Evolutionary conservation across 2,113 vertebrate genomes (phyloP).

Genomic region (Pagrus major): DNA sequence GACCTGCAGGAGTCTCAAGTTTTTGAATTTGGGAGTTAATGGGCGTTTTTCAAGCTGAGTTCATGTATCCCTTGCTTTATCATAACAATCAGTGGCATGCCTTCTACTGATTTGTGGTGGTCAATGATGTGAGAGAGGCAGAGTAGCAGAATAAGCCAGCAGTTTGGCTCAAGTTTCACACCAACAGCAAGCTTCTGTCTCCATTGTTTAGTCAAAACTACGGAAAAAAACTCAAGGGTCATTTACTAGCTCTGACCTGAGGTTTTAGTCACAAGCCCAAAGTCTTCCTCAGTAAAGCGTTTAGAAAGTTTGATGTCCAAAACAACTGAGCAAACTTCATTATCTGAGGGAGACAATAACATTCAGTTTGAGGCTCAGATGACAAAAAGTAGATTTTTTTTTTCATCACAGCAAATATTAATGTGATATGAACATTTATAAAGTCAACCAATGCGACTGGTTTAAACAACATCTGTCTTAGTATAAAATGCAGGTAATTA

Average conservation of each 20-base stretch:
- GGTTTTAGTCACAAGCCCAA: background rate
- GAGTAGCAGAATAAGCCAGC: background rate
- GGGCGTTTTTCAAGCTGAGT: constrained; percentile 13
- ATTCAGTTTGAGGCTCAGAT: no score
- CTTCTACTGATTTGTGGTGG: background rate
- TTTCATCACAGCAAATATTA: background rate
- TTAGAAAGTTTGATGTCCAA: background rate
- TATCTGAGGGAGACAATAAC: no score
- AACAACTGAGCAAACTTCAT: background rate
- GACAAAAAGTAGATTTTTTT: no score
- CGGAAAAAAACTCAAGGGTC: background rate
- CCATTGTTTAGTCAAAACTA: background rate
- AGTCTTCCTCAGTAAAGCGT: background rate
- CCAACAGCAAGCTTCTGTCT: background rate
- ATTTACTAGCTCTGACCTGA: background rate
- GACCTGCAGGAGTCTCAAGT: constrained; percentile 12
- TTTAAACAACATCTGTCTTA: no score
- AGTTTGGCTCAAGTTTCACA: background rate
- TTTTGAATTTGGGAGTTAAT: constrained; percentile 34
- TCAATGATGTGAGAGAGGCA: background rate
- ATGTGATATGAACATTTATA: background rate
- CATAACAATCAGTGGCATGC: background rate
- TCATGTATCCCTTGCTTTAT: background rate
- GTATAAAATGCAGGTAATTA: background rate
- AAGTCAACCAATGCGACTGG: no score